Percentiles rank a stretch among this genome's conserved stretches.
Evolutionary conservation across 2,797 vertebrate genomes (phyloP).

Genomic region (Bovichtus variegatus): DNA sequence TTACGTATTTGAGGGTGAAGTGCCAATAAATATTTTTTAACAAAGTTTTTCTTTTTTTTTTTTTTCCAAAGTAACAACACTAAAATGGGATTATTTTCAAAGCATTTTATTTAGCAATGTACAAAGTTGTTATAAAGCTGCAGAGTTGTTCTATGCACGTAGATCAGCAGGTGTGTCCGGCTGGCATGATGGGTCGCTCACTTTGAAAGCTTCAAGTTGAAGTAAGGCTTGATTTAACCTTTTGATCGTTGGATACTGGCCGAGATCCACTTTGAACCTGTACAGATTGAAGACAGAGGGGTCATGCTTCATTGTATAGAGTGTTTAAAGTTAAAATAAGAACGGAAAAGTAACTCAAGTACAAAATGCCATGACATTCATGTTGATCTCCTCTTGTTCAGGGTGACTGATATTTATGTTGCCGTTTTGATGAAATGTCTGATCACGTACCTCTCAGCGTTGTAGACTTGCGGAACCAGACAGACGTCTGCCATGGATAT

Average conservation of each 20-base stretch:
- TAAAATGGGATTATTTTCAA: not conserved
- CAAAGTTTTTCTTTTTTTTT: conserved; percentile 13
- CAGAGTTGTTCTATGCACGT: conserved; percentile 69
- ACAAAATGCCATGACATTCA: conserved; percentile 5
- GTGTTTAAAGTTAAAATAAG: not conserved
- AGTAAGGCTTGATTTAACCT: conserved; percentile 90
- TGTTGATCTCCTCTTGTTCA: not conserved
- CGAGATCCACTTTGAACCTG: conserved; percentile 93
- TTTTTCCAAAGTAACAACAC: conserved; percentile 31
- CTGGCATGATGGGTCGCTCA: conserved; percentile 91
- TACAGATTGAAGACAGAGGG: conserved; percentile 16
- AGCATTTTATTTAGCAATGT: conserved; percentile 58
- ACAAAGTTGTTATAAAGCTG: not conserved
- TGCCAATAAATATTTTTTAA: conserved; percentile 47
- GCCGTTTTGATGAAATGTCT: not conserved
- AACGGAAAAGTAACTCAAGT: no score
- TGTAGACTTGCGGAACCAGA: conserved; percentile 95
- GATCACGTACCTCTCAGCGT: conserved; percentile 91
- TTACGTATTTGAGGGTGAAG: not conserved
- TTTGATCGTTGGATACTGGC: conserved; percentile 89
- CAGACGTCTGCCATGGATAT: conserved; percentile 97
- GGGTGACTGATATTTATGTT: conserved; percentile 1
- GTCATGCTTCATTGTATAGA: conserved; percentile 1
- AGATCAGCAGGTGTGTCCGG: conserved; percentile 93
- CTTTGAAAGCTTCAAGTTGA: conserved; percentile 91